Evolutionary conservation across 2,113 vertebrate species (phyloP), one percentile per base, ranked within the genome.

Genomic region (Aplodontia rufa): DNA sequence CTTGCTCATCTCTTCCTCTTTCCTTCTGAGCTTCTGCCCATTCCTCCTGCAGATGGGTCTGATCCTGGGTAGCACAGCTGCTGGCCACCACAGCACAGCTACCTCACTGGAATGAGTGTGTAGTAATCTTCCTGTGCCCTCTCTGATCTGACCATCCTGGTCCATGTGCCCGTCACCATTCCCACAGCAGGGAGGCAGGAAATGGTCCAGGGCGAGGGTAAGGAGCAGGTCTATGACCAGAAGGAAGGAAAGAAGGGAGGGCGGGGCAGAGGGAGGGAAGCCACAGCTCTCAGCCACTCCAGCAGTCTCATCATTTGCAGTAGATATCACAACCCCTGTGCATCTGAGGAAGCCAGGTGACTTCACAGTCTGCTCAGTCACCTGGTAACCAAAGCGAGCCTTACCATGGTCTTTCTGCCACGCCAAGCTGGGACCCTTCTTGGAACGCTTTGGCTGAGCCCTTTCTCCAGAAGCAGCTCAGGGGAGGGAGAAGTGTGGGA

Each of bases 41-140:
- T n/a, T 47, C 78, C 51, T 26, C 49, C 1, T 7, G 26, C 35
- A 37, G 40, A 72, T n/a, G 17, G 14, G 3, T 72, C 37, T 0
- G 0, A 26, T 22, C 64, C 84, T 2, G 6, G 30, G 0, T 1
- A 3, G 68, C 30, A 2, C 9, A 24, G 17, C n/a, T 6, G 10
- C n/a, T 6, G 60, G 68, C 32, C 40, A 1, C 37, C 58, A 6
- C 0, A 8, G 0, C 19, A 2, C 3, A 22, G 86, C 62, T 26
- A 8, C 1, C 0, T 20, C 1, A 5, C 20, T 55, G 68, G 37
- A 2, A n/a, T 24, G 14, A 66, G 75, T n/a, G 28, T 40, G 14
- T 0, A 1, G 13, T n/a, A 40, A 8, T 51, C 53, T 37, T 64
- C 45, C 19, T 47, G 9, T 32, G 22, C 51, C 10, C 28, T 0